These are phyloP conservation scores for Drosophila hydei DNA, from an alignment of 1,140 invertebrate genomes.

Conservation along the genomic window DNA sequence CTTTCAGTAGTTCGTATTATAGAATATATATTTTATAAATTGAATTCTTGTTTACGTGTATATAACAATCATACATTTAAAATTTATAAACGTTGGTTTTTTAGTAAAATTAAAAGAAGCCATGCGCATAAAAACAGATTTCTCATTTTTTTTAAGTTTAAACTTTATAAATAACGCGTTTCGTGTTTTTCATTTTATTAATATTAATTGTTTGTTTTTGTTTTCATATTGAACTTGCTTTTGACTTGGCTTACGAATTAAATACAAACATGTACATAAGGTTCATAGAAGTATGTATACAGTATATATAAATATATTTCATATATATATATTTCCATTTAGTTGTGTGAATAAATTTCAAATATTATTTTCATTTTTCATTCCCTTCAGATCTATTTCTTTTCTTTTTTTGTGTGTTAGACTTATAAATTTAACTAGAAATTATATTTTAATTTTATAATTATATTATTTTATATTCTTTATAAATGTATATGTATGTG, in stretches of 20 bases:
- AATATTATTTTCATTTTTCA: slow-evolving; percentile 34
- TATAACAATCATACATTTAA: slow-evolving; percentile 61
- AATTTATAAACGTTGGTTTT: slow-evolving; percentile 35
- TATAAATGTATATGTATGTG: slow-evolving; percentile 24
- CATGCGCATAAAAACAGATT: slow-evolving; percentile 43
- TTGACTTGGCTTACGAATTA: slow-evolving; percentile 77
- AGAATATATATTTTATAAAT: slow-evolving; percentile 41
- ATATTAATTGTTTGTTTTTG: slow-evolving; percentile 18
- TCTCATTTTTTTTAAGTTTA: slow-evolving; percentile 14
- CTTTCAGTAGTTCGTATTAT: slow-evolving; percentile 19
- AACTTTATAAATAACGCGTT: slow-evolving; percentile 42
- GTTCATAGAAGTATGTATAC: slow-evolving; percentile 52
- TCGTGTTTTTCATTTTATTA: slow-evolving; percentile 18
- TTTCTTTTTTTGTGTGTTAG: slow-evolving; percentile 25
- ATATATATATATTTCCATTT: slow-evolving; percentile 58
- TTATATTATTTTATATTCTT: slow-evolving; percentile 42
- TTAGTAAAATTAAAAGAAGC: slow-evolving; percentile 47
- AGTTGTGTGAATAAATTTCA: slow-evolving; percentile 62
- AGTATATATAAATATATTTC: slow-evolving; percentile 73
- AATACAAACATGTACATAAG: slow-evolving; percentile 72
- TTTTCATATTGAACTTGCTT: slow-evolving; percentile 40
- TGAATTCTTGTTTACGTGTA: slow-evolving; percentile 27
- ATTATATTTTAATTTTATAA: slow-evolving; percentile 54
- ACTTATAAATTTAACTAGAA: slow-evolving; percentile 63
- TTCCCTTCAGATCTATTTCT: background rate